phyloP scores from a whole-genome alignment of 2,113 vertebrate genomes.

The Tinamus guttatus region DNA sequence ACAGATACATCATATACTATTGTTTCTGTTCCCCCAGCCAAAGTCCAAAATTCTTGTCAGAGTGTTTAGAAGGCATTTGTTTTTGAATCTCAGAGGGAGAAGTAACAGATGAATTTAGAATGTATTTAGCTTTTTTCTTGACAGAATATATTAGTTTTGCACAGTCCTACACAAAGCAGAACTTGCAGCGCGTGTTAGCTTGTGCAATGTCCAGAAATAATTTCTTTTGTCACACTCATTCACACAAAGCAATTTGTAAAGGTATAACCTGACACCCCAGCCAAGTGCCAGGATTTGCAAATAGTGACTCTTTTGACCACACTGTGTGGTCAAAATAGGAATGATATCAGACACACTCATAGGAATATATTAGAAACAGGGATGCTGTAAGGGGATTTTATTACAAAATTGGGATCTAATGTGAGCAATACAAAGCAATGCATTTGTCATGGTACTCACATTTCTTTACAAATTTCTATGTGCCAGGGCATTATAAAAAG shows the following conservation, averaged over 20 bases:
- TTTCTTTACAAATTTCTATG: background rate
- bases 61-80: background rate
- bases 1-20: background rate
- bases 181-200: background rate
- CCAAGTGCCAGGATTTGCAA: background rate
- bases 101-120: background rate
- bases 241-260: background rate
- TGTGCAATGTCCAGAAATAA: background rate
- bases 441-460: background rate
- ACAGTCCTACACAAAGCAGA: background rate
- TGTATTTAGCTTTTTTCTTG: background rate
- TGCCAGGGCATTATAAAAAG: background rate
- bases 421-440: background rate
- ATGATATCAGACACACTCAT: background rate
- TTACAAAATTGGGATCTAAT: background rate
- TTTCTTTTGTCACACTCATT: background rate
- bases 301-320: background rate
- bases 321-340: background rate
- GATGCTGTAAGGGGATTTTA: background rate
- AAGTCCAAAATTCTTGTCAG: background rate
- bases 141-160: background rate
- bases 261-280: background rate
- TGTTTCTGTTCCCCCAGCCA: background rate
- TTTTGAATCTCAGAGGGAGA: background rate
- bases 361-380: background rate